A percentile compares a stretch with the other conserved stretches of the same genome.
Evolutionary conservation across 2,888 invertebrate genomes (phyloP).

Genomic region (Phalera bucephala): DNA sequence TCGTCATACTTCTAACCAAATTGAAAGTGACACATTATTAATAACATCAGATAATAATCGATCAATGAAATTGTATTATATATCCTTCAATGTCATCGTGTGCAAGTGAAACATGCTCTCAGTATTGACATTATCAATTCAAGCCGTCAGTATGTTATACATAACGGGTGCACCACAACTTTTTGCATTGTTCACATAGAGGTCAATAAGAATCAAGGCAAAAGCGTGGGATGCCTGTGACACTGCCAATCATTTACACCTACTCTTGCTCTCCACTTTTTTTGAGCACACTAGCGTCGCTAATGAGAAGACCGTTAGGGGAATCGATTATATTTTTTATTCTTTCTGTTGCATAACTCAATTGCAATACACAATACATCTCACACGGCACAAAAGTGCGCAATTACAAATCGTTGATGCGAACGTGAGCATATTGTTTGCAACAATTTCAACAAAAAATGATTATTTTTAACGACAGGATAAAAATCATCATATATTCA

Average conservation of each 20-base stretch:
- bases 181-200: constrained; percentile 42
- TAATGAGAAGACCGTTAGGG: constrained; percentile 34
- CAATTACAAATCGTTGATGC: constrained; percentile 15
- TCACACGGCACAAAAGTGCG: constrained; percentile 18
- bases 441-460: constrained; percentile 7
- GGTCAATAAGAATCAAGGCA: constrained; percentile 50
- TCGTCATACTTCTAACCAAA: no score
- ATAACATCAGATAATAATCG: no score
- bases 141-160: constrained; percentile 12
- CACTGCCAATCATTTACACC: constrained; percentile 43
- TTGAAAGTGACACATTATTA: no score
- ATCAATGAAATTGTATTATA: no score
- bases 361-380: constrained; percentile 19
- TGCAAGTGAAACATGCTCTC: background rate
- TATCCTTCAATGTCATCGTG: background rate
- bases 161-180: constrained; percentile 24
- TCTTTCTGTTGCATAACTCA: constrained; percentile 33
- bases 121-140: constrained; percentile 11
- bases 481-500: background rate
- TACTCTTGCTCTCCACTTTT: constrained; percentile 36
- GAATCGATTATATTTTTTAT: constrained; percentile 39
- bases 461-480: background rate
- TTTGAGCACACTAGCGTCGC: constrained; percentile 29
- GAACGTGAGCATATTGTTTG: constrained; percentile 22
- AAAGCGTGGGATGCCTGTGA: constrained; percentile 62